Evolutionary conservation across 2,113 vertebrate species (phyloP), one percentile per base, ranked within the genome.

Genomic region (Ageneiosus marmoratus): DNA sequence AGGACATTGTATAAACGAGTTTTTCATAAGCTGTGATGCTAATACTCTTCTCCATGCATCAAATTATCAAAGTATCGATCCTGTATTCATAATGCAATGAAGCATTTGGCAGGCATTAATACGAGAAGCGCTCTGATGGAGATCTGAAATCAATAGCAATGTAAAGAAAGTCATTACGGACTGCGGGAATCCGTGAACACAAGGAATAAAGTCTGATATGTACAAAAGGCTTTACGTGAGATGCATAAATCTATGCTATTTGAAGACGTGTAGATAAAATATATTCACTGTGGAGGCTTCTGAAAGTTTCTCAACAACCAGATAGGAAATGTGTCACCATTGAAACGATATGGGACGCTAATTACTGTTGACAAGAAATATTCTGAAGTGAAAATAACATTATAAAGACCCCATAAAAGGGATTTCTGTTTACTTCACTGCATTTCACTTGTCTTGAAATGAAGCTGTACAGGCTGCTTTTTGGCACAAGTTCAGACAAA

Each of bases 71-170:
- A 46, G 24, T 83, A 83, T 83, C 50, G 82, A 83, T 72, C 65
- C 63, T 22, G 53, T 34, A 51, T 62, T 83, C 82, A 78, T 70
- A 70, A 83, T 50, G 82, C 82, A 60, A 70, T 79, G 82, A 83
- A 79, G 82, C 82, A 48, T 83, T 78, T 83, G 82, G 74, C 82
- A 78, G 48, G 63, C 75, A 50, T 83, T 79, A 83, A 83, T 69
- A 83, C 16, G 65, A 48, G 37, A 76, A 70, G 20, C 78, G 60
- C 75, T 46, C 82, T 72, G 65, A 83, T 83, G 75, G 65, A 72
- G 34, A 83, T 60, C 82, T 50, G 82, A 79, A 83, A 83, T 83
- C 82, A 76, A 83, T 83, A 79, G 46, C 63, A 78, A 83, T 83
- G 82, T 79, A 83, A 83, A 83, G 82, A 78, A 83, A 83, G 63